Evolutionary conservation across 2,888 invertebrate genomes (phyloP), one percentile per base, ranked within the genome.

Genomic region (Iselma pallidipennis): DNA sequence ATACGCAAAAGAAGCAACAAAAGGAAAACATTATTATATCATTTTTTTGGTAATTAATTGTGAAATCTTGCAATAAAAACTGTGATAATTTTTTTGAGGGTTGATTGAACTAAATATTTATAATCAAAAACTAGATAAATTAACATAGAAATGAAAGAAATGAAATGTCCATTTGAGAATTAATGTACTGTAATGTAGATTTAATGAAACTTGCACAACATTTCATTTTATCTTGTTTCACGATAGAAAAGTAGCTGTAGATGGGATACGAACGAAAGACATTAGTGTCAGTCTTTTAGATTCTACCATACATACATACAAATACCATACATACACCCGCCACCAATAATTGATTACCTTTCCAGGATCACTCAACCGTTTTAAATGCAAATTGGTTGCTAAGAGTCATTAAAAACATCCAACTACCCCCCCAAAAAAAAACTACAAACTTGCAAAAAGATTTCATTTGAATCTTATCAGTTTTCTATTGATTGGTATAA

Each of bases 161-260:
- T 37, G 6, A 37, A 37, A 37, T 16, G 37, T 19, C 7, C 37
- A 37, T 37, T 37, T 37, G 37, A 63, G 68, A 68, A 68, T 68
- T 67, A 68, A 68, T 68, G 68, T 63, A 59, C 67, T 63, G 66
- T 68, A 70, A 70, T 70, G 66, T 66, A 68, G 66, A 68, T 70
- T 70, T 70, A 70, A 70, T 70, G 63, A 69, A 67, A 66, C 65
- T 55, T 60, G n/a, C n/a, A 49, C 59, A 57, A 66, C 61, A 59
- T 64, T 61, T 59, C 54, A 59, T 63, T 37, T 37, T 63, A 63
- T 63, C 63, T 59, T 56, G 50, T 59, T 63, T 56, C 53, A 57
- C 59, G 56, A 57, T 63, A 59, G 56, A 63, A 59, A 56, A 63
- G 59, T 59, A 31, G 56, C 53, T 57, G 56, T 55, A 57, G 56